These are phyloP conservation scores for Antrozous pallidus DNA, from an alignment of 2,797 vertebrate genomes.

Conservation along the genomic window DNA sequence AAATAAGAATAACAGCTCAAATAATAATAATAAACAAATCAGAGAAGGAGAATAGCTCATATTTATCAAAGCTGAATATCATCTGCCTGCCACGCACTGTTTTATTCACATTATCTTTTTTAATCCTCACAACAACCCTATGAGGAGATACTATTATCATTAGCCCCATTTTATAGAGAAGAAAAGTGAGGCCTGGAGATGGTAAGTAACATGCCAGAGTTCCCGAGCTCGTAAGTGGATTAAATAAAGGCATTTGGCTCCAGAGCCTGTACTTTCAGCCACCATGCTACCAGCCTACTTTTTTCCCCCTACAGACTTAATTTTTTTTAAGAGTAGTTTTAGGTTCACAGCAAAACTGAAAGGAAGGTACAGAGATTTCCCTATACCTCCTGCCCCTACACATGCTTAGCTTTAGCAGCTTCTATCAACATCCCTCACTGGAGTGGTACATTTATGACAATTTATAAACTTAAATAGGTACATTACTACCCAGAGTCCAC, in stretches of 20 bases:
- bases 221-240: background rate
- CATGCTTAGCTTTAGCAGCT: background rate
- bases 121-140: background rate
- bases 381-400: background rate
- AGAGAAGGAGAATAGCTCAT: background rate
- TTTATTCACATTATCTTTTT: background rate
- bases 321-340: background rate
- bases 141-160: background rate
- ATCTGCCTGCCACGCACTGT: background rate
- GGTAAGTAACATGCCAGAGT: background rate
- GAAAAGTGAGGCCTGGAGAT: background rate
- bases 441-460: background rate
- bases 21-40: background rate
- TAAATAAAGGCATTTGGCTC: background rate
- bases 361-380: background rate
- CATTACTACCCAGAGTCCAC: background rate
- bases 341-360: background rate
- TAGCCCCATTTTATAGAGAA: background rate
- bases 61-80: accelerated
- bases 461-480: background rate
- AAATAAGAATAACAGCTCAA: background rate
- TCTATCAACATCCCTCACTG: background rate
- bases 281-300: background rate
- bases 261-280: background rate
- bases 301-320: background rate